These are phyloP conservation scores for Pteromalus puparum DNA, from an alignment of 1,140 invertebrate species.

Conservation along the genomic window DNA sequence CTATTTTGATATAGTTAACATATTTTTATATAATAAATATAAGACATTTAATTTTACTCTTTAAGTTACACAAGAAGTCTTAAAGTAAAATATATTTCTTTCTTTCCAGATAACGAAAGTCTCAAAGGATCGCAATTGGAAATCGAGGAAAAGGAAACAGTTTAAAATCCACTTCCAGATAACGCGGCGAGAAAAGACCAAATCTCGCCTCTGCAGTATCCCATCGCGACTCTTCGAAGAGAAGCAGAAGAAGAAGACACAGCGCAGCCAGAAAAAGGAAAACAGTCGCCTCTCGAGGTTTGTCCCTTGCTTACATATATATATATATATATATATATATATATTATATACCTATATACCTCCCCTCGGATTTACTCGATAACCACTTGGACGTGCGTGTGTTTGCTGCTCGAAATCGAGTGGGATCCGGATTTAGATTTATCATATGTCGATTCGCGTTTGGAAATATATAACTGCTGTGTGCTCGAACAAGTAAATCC, in stretches of 20 bases:
- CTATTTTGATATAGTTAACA: too few species aligned
- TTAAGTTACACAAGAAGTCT: too few species aligned
- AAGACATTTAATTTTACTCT: too few species aligned
- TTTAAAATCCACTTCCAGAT: not conserved
- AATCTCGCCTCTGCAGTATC: not conserved
- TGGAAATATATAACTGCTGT: too few species aligned
- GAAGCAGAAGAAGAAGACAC: not conserved
- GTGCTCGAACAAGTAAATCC: not conserved
- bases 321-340: too few species aligned
- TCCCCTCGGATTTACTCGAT: not conserved
- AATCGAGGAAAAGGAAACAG: not conserved
- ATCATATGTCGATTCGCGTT: not conserved
- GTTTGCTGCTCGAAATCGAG: not conserved
- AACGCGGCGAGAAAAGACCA: not conserved
- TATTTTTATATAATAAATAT: too few species aligned
- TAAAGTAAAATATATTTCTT: too few species aligned
- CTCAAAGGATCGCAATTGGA: not conserved
- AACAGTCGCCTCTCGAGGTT: conserved; percentile 17
- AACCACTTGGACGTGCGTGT: conserved; percentile 12
- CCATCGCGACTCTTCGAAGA: conserved; percentile 5
- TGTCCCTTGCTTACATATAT: not conserved
- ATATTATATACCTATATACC: too few species aligned
- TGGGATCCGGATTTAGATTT: conserved; percentile 20
- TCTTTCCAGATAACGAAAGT: not conserved
- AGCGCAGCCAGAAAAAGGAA: not conserved